Percentiles rank a stretch among this genome's conserved stretches.
Evolutionary conservation across 1,140 invertebrate species (phyloP).

Genomic region (Sycobia sp.): DNA sequence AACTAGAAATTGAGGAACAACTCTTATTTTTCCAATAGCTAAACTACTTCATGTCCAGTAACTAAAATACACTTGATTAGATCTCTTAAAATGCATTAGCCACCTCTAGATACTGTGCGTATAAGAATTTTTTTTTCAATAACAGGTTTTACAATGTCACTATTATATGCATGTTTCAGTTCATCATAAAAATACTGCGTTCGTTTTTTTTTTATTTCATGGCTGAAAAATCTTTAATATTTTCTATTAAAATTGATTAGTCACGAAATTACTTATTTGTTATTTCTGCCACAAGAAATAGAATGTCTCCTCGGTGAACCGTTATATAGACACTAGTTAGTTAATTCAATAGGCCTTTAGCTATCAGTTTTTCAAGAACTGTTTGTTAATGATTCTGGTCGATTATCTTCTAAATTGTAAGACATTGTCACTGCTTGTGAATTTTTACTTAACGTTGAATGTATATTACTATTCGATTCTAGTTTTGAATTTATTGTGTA

Average conservation of each 20-base stretch:
- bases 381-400: neutral
- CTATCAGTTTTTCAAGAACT: conserved; percentile 1
- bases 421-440: neutral
- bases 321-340: neutral
- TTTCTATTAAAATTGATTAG: conserved; percentile 6
- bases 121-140: neutral
- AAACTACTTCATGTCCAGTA: too few relatives aligned
- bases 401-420: neutral
- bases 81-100: too few relatives aligned
- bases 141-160: neutral
- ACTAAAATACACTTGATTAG: too few relatives aligned
- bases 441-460: too few relatives aligned
- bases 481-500: too few relatives aligned
- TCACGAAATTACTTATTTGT: conserved; percentile 1
- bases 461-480: conserved; percentile 4
- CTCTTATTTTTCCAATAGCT: too few relatives aligned
- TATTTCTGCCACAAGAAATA: neutral
- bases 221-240: conserved; percentile 5
- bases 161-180: neutral
- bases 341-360: too few relatives aligned
- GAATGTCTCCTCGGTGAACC: neutral
- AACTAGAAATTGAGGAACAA: too few relatives aligned
- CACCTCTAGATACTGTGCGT: too few relatives aligned
- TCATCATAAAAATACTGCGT: conserved; percentile 11
- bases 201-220: conserved; percentile 2